Evolutionary conservation across 2,797 vertebrate species (phyloP), one percentile per base, ranked within the genome.

Genomic region (Anomalospiza imberbis): DNA sequence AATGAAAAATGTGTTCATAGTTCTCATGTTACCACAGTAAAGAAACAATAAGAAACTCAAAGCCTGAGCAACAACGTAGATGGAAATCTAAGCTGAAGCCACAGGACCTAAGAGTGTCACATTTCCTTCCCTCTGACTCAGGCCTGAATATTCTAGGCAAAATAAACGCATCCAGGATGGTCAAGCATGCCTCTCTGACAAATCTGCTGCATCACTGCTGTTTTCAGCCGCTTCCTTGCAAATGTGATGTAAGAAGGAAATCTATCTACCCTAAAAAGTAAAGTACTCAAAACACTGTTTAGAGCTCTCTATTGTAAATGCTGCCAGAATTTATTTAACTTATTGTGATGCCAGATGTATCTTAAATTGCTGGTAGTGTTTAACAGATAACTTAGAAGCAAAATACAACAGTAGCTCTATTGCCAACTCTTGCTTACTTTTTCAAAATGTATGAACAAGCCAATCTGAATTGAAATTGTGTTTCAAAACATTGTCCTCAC

Each of bases 81-180:
- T 82, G 36, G 91, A 93, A 96, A 94, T 68, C 70, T 53, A 83
- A 95, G n/a, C 68, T 72, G 89, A 91, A 91, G 80, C 63, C 67
- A 58, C 53, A 76, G 77, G 66, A 90, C 74, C 71, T 5, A 11
- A 28, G 36, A 24, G 91, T 60, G 57, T 95, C 88, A 79, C 50
- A 75, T 96, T 97, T 95, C 92, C 79, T 84, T 91, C 66, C 79
- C 61, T 66, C n/a, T 60, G 34, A 77, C 73, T 73, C 50, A 73
- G 42, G 40, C 29, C 45, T 91, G 67, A 14, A 89, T 66, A 78
- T 29, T 36, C 58, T 62, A 77, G 31, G 72, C 7, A 48, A 70
- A 75, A 86, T 31, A 48, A 29, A 34, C 18, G 2, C 24, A 54
- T 28, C 44, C 34, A 40, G 51, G 42, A 77, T 28, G 18, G 54